These are phyloP conservation scores for Irena cyanogastra DNA, from an alignment of 2,113 vertebrate genomes.

Conservation along the genomic window DNA sequence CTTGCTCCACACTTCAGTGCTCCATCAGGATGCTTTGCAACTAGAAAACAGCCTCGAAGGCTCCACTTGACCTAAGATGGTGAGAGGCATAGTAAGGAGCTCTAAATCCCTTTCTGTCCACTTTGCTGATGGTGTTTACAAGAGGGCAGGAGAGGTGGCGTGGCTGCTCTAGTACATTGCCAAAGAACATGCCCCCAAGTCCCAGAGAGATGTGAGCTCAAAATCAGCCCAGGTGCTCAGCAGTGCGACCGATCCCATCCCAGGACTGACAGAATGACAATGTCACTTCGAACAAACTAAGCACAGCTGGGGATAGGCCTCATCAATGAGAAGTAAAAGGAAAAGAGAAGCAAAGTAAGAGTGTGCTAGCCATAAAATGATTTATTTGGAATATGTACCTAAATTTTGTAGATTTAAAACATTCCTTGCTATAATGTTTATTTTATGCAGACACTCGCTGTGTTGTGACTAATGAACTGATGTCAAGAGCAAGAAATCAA, in stretches of 20 bases:
- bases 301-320: background rate
- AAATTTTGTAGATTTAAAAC: background rate
- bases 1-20: background rate
- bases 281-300: background rate
- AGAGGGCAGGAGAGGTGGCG: background rate
- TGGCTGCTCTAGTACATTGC: background rate
- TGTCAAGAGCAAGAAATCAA: conserved; percentile 21
- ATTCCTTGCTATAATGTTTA: background rate
- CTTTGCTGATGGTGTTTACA: background rate
- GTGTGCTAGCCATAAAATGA: background rate
- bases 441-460: background rate
- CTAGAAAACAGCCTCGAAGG: background rate
- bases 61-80: background rate
- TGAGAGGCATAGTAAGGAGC: background rate
- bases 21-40: background rate
- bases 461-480: background rate
- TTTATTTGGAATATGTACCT: background rate
- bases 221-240: background rate
- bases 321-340: background rate
- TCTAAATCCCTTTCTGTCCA: background rate
- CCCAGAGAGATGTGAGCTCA: background rate
- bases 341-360: background rate
- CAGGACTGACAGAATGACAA: background rate
- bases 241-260: fast-evolving
- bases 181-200: fast-evolving